Evolutionary conservation across 2,113 vertebrate genomes (phyloP).

Genomic region (Pygoscelis adeliae): DNA sequence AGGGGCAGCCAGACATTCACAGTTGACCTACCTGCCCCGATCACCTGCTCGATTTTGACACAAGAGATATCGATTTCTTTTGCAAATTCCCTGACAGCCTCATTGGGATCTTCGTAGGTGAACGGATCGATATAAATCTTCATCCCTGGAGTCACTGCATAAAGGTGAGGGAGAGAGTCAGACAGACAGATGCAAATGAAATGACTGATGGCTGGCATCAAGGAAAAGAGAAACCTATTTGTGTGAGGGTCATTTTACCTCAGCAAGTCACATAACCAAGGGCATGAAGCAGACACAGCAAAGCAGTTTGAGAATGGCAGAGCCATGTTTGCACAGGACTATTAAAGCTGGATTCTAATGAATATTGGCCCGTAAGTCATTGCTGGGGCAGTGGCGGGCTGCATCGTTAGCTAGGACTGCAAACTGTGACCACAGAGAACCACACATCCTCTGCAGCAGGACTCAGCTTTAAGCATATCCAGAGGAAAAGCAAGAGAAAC

Average conservation of each 20-base stretch:
- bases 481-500: background rate
- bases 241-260: background rate
- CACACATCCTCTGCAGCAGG: background rate
- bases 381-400: background rate
- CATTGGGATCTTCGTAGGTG: constrained; percentile 97
- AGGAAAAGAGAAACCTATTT: background rate
- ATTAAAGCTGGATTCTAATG: background rate
- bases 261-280: background rate
- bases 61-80: constrained; percentile 96
- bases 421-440: background rate
- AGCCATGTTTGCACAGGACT: background rate
- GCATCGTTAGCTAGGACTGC: rapidly evolving
- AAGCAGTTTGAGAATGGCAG: background rate
- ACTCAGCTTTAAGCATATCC: background rate
- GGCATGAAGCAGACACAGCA: background rate
- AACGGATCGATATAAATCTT: constrained; percentile 98
- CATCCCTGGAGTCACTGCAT: constrained; percentile 93
- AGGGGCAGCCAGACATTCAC: background rate
- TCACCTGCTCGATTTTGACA: constrained; percentile 98
- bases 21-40: constrained; percentile 88
- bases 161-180: constrained; percentile 48
- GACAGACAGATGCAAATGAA: background rate
- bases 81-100: constrained; percentile 93
- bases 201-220: background rate
- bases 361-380: background rate